Evolutionary conservation across 2,113 vertebrate species (phyloP).

Genomic region (Myrmecobius fasciatus): DNA sequence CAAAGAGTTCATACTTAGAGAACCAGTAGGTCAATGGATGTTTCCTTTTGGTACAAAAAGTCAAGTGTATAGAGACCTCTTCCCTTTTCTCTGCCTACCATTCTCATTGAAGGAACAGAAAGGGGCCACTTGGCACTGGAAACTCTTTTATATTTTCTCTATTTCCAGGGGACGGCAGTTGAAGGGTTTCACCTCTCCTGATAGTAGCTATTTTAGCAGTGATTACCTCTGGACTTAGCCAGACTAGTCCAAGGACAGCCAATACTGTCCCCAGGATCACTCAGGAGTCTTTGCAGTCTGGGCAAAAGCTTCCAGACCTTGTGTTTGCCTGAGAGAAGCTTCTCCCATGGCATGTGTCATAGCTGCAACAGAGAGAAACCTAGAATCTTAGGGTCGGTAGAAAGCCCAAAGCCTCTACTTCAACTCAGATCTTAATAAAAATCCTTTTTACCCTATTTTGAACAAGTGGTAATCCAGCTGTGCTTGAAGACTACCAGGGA

Average conservation of each 20-base stretch:
- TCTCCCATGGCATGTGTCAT: background rate
- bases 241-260: background rate
- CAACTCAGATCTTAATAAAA: background rate
- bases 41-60: background rate
- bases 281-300: background rate
- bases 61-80: too few relatives aligned
- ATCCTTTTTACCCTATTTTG: background rate
- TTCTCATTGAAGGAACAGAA: background rate
- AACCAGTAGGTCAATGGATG: background rate
- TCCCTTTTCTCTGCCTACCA: background rate
- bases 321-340: background rate
- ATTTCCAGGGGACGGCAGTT: background rate
- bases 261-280: background rate
- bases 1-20: background rate
- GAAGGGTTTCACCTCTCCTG: background rate
- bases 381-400: background rate
- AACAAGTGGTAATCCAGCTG: background rate
- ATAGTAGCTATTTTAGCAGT: background rate
- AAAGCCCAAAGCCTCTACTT: background rate
- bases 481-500: background rate
- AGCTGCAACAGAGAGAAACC: background rate
- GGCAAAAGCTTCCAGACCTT: background rate
- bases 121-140: too few relatives aligned
- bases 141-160: too few relatives aligned
- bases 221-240: background rate